These are phyloP conservation scores for Pseudoips prasinana DNA, from an alignment of 2,888 invertebrate species.

Conservation along the genomic window DNA sequence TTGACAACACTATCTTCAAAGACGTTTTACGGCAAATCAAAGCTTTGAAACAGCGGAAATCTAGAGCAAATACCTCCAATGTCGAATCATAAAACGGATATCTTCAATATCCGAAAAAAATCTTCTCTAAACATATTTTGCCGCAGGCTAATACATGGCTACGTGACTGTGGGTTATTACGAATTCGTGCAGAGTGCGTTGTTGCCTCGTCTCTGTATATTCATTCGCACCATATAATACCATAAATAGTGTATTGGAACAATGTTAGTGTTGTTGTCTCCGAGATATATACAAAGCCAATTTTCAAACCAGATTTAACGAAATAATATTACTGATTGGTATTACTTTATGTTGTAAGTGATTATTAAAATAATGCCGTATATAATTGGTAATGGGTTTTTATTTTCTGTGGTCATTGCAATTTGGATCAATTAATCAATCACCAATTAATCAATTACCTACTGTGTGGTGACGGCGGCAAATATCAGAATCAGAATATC, in stretches of 20 bases:
- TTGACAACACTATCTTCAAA: slow-evolving; percentile 13
- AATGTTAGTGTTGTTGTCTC: too few relatives aligned
- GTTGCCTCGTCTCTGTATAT: slow-evolving; percentile 11
- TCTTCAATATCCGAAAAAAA: slow-evolving; percentile 31
- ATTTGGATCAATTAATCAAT: too few relatives aligned
- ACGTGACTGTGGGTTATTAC: slow-evolving; percentile 30
- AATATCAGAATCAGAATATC: too few relatives aligned
- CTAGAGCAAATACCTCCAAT: slow-evolving; percentile 16
- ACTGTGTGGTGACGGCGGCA: too few relatives aligned
- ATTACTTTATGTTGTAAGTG: too few relatives aligned
- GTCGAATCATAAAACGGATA: slow-evolving; percentile 24
- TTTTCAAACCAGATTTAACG: too few relatives aligned
- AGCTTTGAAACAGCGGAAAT: slow-evolving; percentile 12
- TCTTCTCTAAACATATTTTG: slow-evolving; percentile 24
- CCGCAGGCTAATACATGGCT: slow-evolving; percentile 22
- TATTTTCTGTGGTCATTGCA: too few relatives aligned
- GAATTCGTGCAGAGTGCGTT: slow-evolving; percentile 24
- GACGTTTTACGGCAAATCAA: slow-evolving; percentile 18
- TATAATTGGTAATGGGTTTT: too few relatives aligned
- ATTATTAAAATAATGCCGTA: too few relatives aligned
- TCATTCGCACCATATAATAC: slow-evolving; percentile 22
- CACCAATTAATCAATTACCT: too few relatives aligned
- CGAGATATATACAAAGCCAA: too few relatives aligned
- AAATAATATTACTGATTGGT: too few relatives aligned
- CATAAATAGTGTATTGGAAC: slow-evolving; percentile 1